These are phyloP conservation scores for Formica selysi DNA, from an alignment of 1,140 invertebrate genomes.

Conservation along the genomic window DNA sequence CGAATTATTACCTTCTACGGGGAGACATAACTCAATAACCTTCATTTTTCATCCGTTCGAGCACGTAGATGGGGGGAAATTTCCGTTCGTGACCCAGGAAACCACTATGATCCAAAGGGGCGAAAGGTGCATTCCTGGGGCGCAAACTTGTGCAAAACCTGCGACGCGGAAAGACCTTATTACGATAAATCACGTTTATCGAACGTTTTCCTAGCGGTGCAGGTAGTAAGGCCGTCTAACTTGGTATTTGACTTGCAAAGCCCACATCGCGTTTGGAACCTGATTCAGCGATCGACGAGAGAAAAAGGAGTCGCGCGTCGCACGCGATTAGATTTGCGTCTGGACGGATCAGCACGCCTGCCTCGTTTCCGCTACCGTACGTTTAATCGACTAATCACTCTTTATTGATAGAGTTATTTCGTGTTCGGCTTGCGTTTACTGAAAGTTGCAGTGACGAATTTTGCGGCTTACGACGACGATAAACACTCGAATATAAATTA, in stretches of 20 bases:
- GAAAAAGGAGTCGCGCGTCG: constrained; percentile 58
- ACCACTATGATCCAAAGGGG: constrained; percentile 44
- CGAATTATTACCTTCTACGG: constrained; percentile 64
- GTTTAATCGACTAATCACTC: constrained; percentile 33
- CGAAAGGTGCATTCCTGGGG: constrained; percentile 65
- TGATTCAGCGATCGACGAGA: constrained; percentile 58
- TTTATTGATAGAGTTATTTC: constrained; percentile 43
- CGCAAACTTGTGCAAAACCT: constrained; percentile 60
- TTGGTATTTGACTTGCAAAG: constrained; percentile 75
- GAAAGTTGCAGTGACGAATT: constrained; percentile 19
- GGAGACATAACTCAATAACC: constrained; percentile 63
- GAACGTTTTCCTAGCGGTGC: constrained; percentile 53
- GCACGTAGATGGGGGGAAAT: constrained; percentile 24
- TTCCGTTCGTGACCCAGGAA: constrained; percentile 48
- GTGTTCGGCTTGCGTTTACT: constrained; percentile 20
- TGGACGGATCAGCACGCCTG: constrained; percentile 26
- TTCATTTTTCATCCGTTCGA: constrained; percentile 62
- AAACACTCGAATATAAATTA: constrained; percentile 30
- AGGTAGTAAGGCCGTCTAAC: constrained; percentile 29
- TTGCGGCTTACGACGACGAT: constrained; percentile 1
- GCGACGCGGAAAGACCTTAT: constrained; percentile 71
- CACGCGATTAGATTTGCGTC: constrained; percentile 53
- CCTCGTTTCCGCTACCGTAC: constrained; percentile 34
- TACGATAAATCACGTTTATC: constrained; percentile 78
- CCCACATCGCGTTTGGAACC: constrained; percentile 51